Evolutionary conservation across 2,888 invertebrate genomes (phyloP).

Genomic region (Dinocampus coccinellae): DNA sequence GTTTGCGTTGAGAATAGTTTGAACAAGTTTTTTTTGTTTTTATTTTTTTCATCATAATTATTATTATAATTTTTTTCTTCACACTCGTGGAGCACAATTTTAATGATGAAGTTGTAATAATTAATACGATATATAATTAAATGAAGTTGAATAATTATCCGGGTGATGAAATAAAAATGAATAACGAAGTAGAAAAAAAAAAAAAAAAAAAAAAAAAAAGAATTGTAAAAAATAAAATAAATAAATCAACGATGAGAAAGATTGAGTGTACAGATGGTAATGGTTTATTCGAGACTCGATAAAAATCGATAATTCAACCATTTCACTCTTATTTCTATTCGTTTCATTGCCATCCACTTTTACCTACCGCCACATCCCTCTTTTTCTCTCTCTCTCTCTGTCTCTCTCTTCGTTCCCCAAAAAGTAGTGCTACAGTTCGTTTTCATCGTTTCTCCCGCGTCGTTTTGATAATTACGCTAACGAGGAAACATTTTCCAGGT

Average conservation of each 20-base stretch:
- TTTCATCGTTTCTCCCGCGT: neutral
- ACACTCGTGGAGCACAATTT: too few relatives aligned
- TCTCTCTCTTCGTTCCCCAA: neutral
- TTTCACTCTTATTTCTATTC: neutral
- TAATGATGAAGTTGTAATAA: too few relatives aligned
- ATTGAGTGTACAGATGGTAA: neutral
- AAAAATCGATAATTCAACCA: neutral
- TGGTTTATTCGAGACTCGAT: neutral
- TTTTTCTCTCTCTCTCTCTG: neutral
- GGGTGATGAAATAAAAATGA: too few relatives aligned
- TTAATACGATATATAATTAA: too few relatives aligned
- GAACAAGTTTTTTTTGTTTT: too few relatives aligned
- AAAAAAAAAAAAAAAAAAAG: too few relatives aligned
- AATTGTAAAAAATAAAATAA: neutral
- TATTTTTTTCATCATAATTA: too few relatives aligned
- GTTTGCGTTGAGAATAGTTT: too few relatives aligned
- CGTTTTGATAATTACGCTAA: constrained; percentile 24
- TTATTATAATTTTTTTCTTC: too few relatives aligned
- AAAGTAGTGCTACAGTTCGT: neutral
- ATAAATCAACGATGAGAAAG: neutral
- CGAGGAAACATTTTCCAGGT: constrained; percentile 31
- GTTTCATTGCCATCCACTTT: neutral
- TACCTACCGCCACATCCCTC: too few relatives aligned
- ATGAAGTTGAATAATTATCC: too few relatives aligned
- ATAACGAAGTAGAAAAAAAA: too few relatives aligned